Evolutionary conservation across 2,113 vertebrate genomes (phyloP).

Genomic region (Nycticorax nycticorax): DNA sequence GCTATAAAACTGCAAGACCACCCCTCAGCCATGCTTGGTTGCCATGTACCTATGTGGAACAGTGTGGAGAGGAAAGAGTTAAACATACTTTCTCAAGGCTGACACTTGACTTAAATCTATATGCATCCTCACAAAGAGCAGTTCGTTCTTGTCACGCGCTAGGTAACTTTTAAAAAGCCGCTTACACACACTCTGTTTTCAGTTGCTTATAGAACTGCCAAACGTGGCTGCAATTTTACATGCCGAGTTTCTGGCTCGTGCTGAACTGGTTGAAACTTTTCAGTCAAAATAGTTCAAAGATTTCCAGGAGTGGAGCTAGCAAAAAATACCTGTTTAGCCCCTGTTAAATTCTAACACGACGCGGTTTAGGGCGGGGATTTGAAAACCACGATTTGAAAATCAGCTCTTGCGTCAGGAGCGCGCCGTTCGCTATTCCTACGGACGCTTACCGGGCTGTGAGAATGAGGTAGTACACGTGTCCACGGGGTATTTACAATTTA

Average conservation of each 20-base stretch:
- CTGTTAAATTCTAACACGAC: not conserved
- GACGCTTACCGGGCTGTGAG: not conserved
- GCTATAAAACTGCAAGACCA: not conserved
- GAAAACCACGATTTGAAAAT: not conserved
- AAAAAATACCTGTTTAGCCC: not conserved
- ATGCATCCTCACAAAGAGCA: not conserved
- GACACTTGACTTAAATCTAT: not conserved
- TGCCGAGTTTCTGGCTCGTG: not conserved
- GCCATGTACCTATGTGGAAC: not conserved
- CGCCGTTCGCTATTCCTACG: not conserved
- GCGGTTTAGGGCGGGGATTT: not conserved
- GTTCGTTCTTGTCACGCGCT: not conserved
- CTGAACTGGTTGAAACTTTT: conserved; percentile 2
- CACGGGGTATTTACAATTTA: not conserved
- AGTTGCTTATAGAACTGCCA: not conserved
- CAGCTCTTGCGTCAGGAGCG: not conserved
- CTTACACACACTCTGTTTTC: not conserved
- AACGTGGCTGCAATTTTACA: not conserved
- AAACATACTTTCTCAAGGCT: not conserved
- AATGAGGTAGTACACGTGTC: not conserved
- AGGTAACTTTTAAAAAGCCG: not conserved
- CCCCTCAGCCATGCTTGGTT: not conserved
- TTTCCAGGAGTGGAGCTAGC: not conserved
- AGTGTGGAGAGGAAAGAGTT: not conserved
- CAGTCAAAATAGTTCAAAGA: not conserved